These are phyloP conservation scores for Myiagra hebetior DNA, from an alignment of 2,113 vertebrate species.

Conservation along the genomic window DNA sequence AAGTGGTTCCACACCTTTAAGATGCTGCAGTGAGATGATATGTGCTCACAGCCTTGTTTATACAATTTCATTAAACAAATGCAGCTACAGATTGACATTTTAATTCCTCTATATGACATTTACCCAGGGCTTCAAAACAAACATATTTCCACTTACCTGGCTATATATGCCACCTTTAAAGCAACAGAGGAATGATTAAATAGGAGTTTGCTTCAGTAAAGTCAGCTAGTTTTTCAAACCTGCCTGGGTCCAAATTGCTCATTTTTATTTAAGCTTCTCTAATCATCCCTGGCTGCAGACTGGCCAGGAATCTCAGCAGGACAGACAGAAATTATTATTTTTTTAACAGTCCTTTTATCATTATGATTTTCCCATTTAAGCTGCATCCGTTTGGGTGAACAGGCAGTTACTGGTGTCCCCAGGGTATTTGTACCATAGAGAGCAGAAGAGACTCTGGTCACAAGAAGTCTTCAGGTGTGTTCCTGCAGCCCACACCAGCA, in stretches of 20 bases:
- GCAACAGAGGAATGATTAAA: background rate
- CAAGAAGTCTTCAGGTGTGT: background rate
- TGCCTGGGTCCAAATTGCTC: background rate
- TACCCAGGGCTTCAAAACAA: constrained; percentile 8
- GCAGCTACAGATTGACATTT: constrained; percentile 13
- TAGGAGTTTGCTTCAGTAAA: background rate
- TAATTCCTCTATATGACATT: constrained; percentile 13
- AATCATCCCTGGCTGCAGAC: background rate
- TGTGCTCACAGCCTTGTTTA: background rate
- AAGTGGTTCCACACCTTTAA: background rate
- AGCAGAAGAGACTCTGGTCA: background rate
- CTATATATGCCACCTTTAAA: background rate
- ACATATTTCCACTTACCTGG: background rate
- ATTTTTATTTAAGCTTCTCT: background rate
- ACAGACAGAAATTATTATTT: background rate
- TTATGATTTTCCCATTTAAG: background rate
- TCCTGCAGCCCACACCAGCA: background rate
- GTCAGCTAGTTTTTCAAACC: background rate
- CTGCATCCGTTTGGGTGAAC: background rate
- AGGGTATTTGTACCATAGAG: background rate
- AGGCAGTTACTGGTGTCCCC: background rate
- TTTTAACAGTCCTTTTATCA: background rate
- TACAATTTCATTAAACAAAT: constrained; percentile 15
- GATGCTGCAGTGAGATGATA: background rate
- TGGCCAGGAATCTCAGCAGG: background rate